Evolutionary conservation across 2,888 invertebrate species (phyloP), one percentile per base, ranked within the genome.

Genomic region (Serrognathus titanus): DNA sequence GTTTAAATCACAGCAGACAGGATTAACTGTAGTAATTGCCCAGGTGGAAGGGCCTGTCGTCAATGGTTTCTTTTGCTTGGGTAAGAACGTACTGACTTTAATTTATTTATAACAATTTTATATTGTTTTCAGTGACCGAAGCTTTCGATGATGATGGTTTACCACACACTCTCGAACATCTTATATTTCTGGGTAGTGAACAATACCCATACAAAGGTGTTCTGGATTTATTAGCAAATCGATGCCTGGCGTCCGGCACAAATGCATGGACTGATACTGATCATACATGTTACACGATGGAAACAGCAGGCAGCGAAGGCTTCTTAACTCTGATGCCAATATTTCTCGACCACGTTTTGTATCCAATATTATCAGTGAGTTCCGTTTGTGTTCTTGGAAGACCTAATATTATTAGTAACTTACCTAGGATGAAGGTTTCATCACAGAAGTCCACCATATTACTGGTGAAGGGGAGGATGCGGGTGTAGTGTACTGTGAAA

Each of bases 401-500:
- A 20, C 38, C n/a, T 31, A 31, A 31, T 31, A 1, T 31, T 31
- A 24, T 5, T 5, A 3, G 39, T 8, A 12, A n/a, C n/a, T 39
- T 48, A 59, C 67, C 55, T 68, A 88, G 88, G 90, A 94, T 63
- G 82, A 90, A 62, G 92, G 86, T 2, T 96, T 87, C 73, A 79
- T 86, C 31, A 96, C 95, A 0, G 96, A 96, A 79, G 94, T 97
- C 0, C 94, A 96, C 76, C 95, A 96, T 74, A 82, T 96, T 60
- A 92, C 90, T 67, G 90, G 88, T 0, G 87, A 90, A 58, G 96
- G 95, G 0, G 88, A 91, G 63, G 89, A 97, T 80, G 93, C 90
- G 9, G 97, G 97, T 12, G 93, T 96, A 10, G 94, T 96, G n/a
- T 96, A 96, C 75, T 93, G 92, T 75, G 96, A 97, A 80, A 94